A percentile compares a stretch with the other conserved stretches of the same genome.
These are phyloP conservation scores for Marronus borbonicus DNA, from an alignment of 2,888 invertebrate species.

Conservation along the genomic window DNA sequence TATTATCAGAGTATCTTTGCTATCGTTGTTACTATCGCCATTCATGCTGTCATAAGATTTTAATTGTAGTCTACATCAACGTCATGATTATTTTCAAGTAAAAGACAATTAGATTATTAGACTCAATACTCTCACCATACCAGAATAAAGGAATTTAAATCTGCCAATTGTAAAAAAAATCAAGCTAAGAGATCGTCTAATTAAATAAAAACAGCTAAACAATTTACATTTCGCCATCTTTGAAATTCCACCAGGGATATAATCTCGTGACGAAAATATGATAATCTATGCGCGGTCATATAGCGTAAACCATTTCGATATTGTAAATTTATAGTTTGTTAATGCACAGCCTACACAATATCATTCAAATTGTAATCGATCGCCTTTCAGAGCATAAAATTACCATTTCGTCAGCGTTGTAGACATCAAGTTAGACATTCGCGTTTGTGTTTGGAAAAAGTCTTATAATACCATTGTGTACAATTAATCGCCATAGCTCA, in stretches of 20 bases:
- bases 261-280: constrained; percentile 29
- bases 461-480: constrained; percentile 27
- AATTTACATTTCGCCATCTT: constrained; percentile 10
- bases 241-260: not conserved
- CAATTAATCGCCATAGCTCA: constrained; percentile 17
- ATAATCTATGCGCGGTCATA: constrained; percentile 33
- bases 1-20: no score
- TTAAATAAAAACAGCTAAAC: constrained; percentile 5
- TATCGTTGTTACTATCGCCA: no score
- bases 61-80: no score
- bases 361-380: constrained; percentile 47
- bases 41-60: no score
- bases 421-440: constrained; percentile 37
- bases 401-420: constrained; percentile 44
- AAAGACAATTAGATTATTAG: no score
- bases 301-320: constrained; percentile 33
- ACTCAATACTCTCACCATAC: no score
- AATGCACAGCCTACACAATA: constrained; percentile 36
- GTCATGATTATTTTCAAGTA: no score
- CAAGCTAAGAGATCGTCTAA: not conserved
- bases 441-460: constrained; percentile 37
- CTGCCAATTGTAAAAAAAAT: not conserved
- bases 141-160: no score
- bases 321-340: constrained; percentile 39
- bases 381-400: constrained; percentile 39